A percentile compares a stretch with the other conserved stretches of the same genome.
phyloP scores from a whole-genome alignment of 1,140 invertebrate genomes.

The Drosophila ficusphila region DNA sequence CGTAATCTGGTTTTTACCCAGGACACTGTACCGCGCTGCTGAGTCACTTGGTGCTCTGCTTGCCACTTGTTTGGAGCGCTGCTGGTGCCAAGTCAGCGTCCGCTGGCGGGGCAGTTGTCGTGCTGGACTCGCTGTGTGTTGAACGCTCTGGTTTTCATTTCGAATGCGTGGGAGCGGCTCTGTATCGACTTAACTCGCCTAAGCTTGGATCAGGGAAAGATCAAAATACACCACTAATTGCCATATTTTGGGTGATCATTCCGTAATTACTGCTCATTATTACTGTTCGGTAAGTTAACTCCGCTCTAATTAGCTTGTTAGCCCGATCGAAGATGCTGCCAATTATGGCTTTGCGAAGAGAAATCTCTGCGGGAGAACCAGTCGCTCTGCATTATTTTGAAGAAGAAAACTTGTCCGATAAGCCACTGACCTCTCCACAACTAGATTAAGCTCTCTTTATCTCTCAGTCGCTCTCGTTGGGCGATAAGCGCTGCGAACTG shows the following conservation, averaged over 20 bases:
- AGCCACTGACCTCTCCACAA: conserved; percentile 70
- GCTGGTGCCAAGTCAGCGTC: conserved; percentile 10
- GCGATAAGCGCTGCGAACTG: conserved; percentile 54
- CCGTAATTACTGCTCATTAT: conserved; percentile 24
- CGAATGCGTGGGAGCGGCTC: conserved; percentile 34
- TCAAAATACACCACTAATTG: conserved; percentile 16
- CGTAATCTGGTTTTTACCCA: neutral
- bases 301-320: conserved; percentile 38
- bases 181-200: neutral
- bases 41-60: conserved; percentile 67
- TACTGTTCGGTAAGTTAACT: conserved; percentile 33
- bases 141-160: conserved; percentile 61
- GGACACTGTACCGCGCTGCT: conserved; percentile 56
- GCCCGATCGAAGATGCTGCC: neutral
- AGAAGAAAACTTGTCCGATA: conserved; percentile 60
- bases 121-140: conserved; percentile 70
- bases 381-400: conserved; percentile 15
- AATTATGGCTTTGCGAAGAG: neutral
- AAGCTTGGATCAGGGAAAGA: conserved; percentile 1
- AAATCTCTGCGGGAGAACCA: conserved; percentile 7
- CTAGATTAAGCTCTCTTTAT: conserved; percentile 34
- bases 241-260: conserved; percentile 20
- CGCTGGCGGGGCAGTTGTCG: conserved; percentile 67
- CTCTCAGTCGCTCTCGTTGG: conserved; percentile 12
- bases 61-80: conserved; percentile 36